A percentile compares a stretch with the other conserved stretches of the same genome.
phyloP scores from a whole-genome alignment of 2,113 vertebrate species.

The Hypanus sabinus region DNA sequence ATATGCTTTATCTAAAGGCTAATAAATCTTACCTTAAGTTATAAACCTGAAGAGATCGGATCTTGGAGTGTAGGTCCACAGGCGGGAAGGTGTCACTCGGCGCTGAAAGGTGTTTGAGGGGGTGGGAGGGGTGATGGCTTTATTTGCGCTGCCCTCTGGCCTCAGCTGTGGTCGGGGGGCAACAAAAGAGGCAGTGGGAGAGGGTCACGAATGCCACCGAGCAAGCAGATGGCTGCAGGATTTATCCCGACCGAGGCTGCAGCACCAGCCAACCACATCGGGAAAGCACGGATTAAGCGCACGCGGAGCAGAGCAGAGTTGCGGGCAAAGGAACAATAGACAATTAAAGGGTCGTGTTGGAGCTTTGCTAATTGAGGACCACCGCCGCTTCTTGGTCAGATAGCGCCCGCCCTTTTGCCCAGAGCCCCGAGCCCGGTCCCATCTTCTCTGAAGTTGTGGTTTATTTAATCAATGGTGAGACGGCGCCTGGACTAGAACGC shows the following conservation, averaged over 20 bases:
- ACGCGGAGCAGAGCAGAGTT: neutral
- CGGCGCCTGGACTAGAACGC: too few species aligned
- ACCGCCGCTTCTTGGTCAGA: neutral
- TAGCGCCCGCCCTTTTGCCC: neutral
- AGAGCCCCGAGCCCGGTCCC: too few species aligned
- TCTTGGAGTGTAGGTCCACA: neutral
- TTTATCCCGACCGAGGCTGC: neutral
- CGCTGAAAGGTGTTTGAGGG: neutral
- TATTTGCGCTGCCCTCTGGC: neutral
- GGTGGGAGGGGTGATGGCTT: too few species aligned
- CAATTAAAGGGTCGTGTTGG: neutral
- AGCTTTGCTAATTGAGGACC: neutral
- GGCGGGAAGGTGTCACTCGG: neutral
- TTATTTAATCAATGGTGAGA: too few species aligned
- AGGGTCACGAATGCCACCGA: neutral
- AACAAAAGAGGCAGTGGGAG: neutral
- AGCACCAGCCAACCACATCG: neutral
- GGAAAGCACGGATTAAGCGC: neutral
- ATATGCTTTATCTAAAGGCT: slow-evolving; percentile 21
- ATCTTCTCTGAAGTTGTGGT: too few species aligned
- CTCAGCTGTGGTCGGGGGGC: neutral
- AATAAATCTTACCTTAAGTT: slow-evolving; percentile 4
- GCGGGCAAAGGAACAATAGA: neutral
- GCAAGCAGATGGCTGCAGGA: neutral
- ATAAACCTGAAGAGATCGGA: neutral